Evolutionary conservation across 2,888 invertebrate genomes (phyloP).

Genomic region (Synergus japonicus): DNA sequence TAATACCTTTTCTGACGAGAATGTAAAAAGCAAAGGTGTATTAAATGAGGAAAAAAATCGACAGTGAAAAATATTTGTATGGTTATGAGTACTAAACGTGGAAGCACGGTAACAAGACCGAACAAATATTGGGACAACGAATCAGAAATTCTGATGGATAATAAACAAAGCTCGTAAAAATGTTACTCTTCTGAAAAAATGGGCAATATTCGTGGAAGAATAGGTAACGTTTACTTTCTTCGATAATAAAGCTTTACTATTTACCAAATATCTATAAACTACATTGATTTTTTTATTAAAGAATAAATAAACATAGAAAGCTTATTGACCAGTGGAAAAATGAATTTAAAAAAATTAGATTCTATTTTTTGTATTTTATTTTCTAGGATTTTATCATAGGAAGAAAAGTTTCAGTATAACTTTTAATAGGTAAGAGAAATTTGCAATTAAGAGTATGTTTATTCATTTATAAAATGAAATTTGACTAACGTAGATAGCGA

Average conservation of each 20-base stretch:
- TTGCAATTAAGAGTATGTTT: no score
- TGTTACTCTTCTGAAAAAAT: neutral
- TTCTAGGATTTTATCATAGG: no score
- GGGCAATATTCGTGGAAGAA: neutral
- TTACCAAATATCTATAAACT: neutral
- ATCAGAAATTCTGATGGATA: conserved; percentile 20
- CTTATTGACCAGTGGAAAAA: no score
- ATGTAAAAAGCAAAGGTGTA: neutral
- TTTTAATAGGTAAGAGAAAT: no score
- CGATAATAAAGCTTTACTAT: neutral
- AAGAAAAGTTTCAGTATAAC: no score
- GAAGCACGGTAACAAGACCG: neutral
- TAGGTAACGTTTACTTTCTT: neutral
- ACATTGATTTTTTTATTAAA: neutral
- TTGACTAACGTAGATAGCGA: no score
- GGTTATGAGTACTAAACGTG: neutral
- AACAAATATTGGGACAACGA: neutral
- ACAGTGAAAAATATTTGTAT: conserved; percentile 8
- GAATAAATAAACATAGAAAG: no score
- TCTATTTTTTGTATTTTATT: no score
- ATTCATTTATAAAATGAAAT: no score
- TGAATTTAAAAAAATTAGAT: no score
- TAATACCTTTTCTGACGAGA: no score
- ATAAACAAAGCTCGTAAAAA: conserved; percentile 15
- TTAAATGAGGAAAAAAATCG: neutral